Percentiles rank a stretch among this genome's conserved stretches.
Conservation (phyloP, 2,888 invertebrate species). For the Tetragnatha montana region DNA sequence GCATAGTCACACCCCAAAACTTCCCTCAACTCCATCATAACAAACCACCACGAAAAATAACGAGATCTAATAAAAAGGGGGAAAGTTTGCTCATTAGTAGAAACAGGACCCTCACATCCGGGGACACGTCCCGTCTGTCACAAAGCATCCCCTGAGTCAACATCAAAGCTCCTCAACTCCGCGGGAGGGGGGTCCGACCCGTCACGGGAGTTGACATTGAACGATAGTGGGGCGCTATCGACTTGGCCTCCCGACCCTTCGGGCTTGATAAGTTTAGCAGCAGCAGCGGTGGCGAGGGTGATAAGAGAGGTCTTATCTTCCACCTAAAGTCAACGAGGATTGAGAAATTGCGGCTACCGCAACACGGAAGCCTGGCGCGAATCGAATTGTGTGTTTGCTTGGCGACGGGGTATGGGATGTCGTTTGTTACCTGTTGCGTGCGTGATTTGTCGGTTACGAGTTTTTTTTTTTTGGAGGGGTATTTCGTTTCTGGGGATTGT, state of each 20-base stretch:
- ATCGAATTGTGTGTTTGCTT: background rate
- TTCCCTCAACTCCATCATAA: background rate
- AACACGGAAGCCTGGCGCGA: conserved; percentile 46
- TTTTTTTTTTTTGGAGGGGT: no score
- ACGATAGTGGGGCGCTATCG: conserved; percentile 50
- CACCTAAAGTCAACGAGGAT: conserved; percentile 50
- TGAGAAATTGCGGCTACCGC: conserved; percentile 57
- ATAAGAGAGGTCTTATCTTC: conserved; percentile 48
- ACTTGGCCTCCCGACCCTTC: conserved; percentile 44
- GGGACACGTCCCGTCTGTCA: background rate
- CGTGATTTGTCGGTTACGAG: no score
- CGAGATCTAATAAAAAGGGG: background rate
- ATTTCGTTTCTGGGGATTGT: no score
- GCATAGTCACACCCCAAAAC: background rate
- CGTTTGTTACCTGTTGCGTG: no score
- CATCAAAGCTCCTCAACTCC: conserved; percentile 7
- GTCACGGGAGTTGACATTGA: conserved; percentile 55
- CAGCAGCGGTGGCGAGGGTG: background rate
- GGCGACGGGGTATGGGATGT: background rate
- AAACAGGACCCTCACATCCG: conserved; percentile 26
- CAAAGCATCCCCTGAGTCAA: conserved; percentile 33
- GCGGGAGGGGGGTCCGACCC: conserved; percentile 1
- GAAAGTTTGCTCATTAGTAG: conserved; percentile 19
- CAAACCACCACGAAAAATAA: background rate
- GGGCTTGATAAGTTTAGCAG: conserved; percentile 2